Base-by-base conservation (phyloP, 2,113 vertebrate genomes). In the Columba livia region DNA sequence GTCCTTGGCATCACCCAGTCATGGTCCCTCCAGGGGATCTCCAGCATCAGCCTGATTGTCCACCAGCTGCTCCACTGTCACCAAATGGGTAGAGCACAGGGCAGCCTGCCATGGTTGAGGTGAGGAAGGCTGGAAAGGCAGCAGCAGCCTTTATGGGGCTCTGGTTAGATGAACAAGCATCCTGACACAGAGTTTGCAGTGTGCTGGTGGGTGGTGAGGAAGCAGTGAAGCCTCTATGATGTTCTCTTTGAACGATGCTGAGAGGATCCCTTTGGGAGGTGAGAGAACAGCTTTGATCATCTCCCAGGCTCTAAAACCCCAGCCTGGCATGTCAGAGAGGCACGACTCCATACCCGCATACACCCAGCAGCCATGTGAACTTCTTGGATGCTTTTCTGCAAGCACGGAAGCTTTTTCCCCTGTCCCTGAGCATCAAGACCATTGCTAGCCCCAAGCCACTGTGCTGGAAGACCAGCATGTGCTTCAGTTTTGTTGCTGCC, bases 341-440 rank as follows among this genome's bases (percentile, higher is more conserved):
- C 50, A 80, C 12, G 2, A 0, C 25, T 57, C 47, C 4, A 1
- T 38, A 10, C 0, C 0, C 51, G 24, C 29, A 7, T 34, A 48
- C 15, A 26, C 0, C 8, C 15, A 2, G 58, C 64, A 89, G 58
- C 36, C 48, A 58, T 36, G 40, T 51, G 38, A 21, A 4, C 5
- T 1, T 67, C 23, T 60, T 50, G 50, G 32, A 10, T 66, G 64
- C 24, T 67, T 53, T 79, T 67, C 60, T 91, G 32, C 19, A n/a
- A 34, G 25, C 56, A 18, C 0, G 32, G 61, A 42, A 38, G 38
- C 20, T 51, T 87, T 19, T 61, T 9, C 31, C 47, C 8, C 9
- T 40, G 10, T 60, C 87, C 18, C 83, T 67, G 10, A 44, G 67
- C 19, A 8, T 0, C 10, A 25, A 84, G 26, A 48, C 64, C 16